Base-by-base conservation (phyloP, 2,888 invertebrate genomes). In the Morpho achilles region DNA sequence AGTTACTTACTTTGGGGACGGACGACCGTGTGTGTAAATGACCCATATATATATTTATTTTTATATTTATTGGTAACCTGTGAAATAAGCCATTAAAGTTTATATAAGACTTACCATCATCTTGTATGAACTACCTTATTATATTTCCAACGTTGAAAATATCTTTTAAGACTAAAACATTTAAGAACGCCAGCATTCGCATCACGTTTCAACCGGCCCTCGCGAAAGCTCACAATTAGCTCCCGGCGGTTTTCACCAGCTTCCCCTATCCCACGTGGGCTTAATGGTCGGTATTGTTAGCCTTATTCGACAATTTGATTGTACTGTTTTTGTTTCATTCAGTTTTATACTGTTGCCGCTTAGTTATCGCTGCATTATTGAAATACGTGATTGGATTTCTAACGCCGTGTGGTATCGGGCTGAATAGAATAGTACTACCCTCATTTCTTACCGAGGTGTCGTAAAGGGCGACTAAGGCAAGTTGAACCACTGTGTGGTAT, bases 161-260 rank as follows among this genome's bases (percentile, higher is more conserved):
- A 5, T 32, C 3, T 2, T 32, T 5, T 3, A 32, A 32, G 32
- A 32, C 5, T 32, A 32, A 5, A 32, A 32, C 32, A 32, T 32
- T 32, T 32, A 32, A 32, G 32, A 32, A 5, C 32, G 32, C 7
- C 46, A 60, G 44, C 40, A 67, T 65, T 58, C 67, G 44, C 43
- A 49, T 56, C 65, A 65, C 62, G 67, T 66, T 51, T 46, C 53
- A 47, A 50, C 60, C 56, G 59, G 56, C 60, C 64, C 61, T 58
- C 56, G 56, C 49, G 57, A 62, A 67, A 60, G 60, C 56, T 65
- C 59, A 56, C 59, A 66, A 67, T 67, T 66, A 67, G 63, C 60
- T 54, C 50, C 44, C 59, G 59, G 59, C 56, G 58, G 58, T 61
- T 53, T 59, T 58, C 55, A 49, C 43, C 43, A 53, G 46, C 55